Base-by-base conservation (phyloP, 2,888 invertebrate species). In the Baccha elongata region DNA sequence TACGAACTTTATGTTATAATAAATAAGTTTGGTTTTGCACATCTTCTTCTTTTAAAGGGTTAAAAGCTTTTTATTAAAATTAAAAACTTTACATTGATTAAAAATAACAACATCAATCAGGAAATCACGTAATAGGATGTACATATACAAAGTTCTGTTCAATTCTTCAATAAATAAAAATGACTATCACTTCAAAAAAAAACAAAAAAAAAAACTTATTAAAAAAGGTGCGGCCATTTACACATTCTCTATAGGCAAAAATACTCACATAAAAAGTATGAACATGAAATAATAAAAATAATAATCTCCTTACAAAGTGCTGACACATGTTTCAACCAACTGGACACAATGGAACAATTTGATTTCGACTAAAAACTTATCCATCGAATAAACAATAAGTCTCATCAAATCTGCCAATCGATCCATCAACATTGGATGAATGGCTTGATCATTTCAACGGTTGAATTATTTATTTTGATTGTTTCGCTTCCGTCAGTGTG, bases 361-460 rank as follows among this genome's bases (percentile, higher is more conserved):
- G 3, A 17, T n/a, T 60, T 44, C 29, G 4, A 60, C 26, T 21
- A 3, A 5, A 67, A 58, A 50, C 23, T 53, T 32, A 58, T 68
- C 52, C 44, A 26, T 40, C 26, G 60, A 60, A 52, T 62, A 44
- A 53, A 50, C 55, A 65, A 67, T 55, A 64, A 73, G 65, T 74
- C 74, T 40, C 69, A 69, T 68, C 53, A 62, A 42, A 68, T 68
- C 35, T 11, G 35, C 44, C 73, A 52, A 73, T 68, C 79, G 53
- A 79, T 79, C 53, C 52, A 64, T 74, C 80, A 75, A 19, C 35
- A 26, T 23, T 17, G 10, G 1, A 7, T 44, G 37, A 55, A 32
- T 35, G 11, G 10, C 10, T 17, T 11, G 29, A 32, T 32, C 5
- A 32, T 32, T 32, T 32, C 4, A 7, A 17, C 15, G 42, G 6